Evolutionary conservation across 2,888 invertebrate genomes (phyloP).

Genomic region (Mythimna ferrago): DNA sequence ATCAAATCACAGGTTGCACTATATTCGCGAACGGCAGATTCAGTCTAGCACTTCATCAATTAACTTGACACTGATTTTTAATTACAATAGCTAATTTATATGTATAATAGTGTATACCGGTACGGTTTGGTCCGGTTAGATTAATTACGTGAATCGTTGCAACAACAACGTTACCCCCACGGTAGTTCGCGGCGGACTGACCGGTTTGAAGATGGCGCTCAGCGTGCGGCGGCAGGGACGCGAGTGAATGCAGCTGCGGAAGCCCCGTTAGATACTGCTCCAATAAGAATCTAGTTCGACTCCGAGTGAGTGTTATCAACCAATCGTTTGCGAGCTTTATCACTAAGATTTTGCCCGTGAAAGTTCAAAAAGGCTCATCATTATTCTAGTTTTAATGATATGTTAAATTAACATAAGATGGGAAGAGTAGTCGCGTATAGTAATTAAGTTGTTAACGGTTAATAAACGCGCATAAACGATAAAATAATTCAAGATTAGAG

Average conservation of each 20-base stretch:
- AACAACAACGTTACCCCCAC: slow-evolving; percentile 79
- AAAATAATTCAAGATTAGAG: slow-evolving; percentile 21
- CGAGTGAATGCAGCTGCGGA: slow-evolving; percentile 82
- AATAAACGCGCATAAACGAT: slow-evolving; percentile 29
- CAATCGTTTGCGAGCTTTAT: slow-evolving; percentile 72
- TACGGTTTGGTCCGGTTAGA: slow-evolving; percentile 74
- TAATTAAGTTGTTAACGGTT: slow-evolving; percentile 70
- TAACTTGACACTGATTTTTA: slow-evolving; percentile 81
- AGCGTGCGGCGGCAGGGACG: slow-evolving; percentile 76
- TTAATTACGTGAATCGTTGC: slow-evolving; percentile 67
- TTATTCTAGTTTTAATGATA: slow-evolving; percentile 69
- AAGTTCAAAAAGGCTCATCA: slow-evolving; percentile 80
- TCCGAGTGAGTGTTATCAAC: slow-evolving; percentile 57
- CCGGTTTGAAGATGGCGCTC: slow-evolving; percentile 83
- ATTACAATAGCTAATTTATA: slow-evolving; percentile 67
- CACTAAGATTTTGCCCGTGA: slow-evolving; percentile 77
- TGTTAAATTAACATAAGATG: slow-evolving; percentile 52
- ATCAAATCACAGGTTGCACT: slow-evolving; percentile 85
- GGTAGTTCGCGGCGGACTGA: slow-evolving; percentile 87
- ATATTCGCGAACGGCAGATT: slow-evolving; percentile 73
- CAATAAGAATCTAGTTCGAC: slow-evolving; percentile 72
- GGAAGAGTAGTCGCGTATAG: slow-evolving; percentile 47
- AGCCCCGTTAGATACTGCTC: slow-evolving; percentile 75
- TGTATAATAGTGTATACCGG: slow-evolving; percentile 73
- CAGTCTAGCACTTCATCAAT: slow-evolving; percentile 80